These are phyloP conservation scores for Galago senegalensis DNA, from an alignment of 2,797 vertebrate genomes.

Conservation along the genomic window DNA sequence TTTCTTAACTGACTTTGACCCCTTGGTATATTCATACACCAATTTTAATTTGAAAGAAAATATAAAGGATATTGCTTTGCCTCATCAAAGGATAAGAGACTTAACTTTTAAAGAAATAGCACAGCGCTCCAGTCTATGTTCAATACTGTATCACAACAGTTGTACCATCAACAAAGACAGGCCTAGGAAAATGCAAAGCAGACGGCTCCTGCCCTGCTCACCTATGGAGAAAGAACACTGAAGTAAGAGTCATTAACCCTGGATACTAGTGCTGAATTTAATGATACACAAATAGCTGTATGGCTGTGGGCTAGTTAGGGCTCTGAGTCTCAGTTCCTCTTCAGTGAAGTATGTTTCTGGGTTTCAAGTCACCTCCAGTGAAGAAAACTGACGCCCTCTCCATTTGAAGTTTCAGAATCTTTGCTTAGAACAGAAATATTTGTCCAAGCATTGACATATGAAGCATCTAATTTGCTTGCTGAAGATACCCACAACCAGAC, in stretches of 20 bases:
- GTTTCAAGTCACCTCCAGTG: not conserved
- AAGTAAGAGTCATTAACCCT: not conserved
- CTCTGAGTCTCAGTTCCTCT: not conserved
- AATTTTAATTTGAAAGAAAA: not conserved
- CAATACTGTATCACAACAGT: not conserved
- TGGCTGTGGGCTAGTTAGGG: not conserved
- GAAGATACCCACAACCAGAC: not conserved
- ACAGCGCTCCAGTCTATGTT: not conserved
- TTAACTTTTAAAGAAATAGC: not conserved
- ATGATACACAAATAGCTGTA: not conserved
- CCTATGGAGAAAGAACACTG: not conserved
- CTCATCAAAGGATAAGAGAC: not conserved
- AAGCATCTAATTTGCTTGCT: constrained; percentile 31
- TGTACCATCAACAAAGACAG: not conserved
- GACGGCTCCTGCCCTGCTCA: not conserved
- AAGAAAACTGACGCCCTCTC: not conserved
- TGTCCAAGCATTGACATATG: not conserved
- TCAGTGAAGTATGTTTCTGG: not conserved
- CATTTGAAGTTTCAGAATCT: not conserved
- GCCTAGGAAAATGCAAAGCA: not conserved
- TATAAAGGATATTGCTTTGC: not conserved
- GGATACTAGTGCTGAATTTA: not conserved
- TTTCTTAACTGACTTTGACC: not conserved
- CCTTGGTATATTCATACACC: constrained; percentile 3
- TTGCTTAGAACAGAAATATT: constrained; percentile 18